These are phyloP conservation scores for Otus scops DNA, from an alignment of 2,797 vertebrate genomes.

Conservation along the genomic window DNA sequence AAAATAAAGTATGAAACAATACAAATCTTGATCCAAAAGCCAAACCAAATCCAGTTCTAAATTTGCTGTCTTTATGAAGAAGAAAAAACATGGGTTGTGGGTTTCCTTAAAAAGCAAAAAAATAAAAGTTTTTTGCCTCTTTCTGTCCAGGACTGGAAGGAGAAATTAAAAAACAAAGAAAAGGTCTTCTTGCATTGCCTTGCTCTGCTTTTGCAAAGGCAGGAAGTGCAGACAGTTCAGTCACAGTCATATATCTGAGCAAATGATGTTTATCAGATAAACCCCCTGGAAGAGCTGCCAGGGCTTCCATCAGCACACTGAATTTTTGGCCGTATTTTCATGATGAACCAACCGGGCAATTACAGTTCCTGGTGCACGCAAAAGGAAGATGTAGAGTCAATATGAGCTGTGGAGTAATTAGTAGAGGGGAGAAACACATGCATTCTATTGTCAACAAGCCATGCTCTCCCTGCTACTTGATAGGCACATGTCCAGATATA, in stretches of 20 bases:
- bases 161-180: not conserved
- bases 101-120: not conserved
- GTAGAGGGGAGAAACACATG: accelerated
- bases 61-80: not conserved
- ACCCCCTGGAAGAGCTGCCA: not conserved
- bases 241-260: not conserved
- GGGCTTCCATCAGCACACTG: not conserved
- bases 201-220: not conserved
- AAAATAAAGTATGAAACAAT: slow-evolving; percentile 8
- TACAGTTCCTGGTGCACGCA: not conserved
- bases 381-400: not conserved
- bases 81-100: not conserved
- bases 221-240: not conserved
- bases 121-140: not conserved
- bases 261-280: not conserved
- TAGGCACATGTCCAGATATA: accelerated
- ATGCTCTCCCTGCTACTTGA: not conserved
- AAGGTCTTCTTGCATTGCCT: not conserved
- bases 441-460: not conserved
- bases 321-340: not conserved
- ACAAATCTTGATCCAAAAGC: not conserved
- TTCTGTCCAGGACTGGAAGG: not conserved
- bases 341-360: accelerated
- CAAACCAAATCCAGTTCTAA: not conserved
- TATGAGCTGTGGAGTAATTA: not conserved